A percentile compares a stretch with the other conserved stretches of the same genome.
Evolutionary conservation across 1,140 invertebrate genomes (phyloP).

Genomic region (Neodiprion virginianus): DNA sequence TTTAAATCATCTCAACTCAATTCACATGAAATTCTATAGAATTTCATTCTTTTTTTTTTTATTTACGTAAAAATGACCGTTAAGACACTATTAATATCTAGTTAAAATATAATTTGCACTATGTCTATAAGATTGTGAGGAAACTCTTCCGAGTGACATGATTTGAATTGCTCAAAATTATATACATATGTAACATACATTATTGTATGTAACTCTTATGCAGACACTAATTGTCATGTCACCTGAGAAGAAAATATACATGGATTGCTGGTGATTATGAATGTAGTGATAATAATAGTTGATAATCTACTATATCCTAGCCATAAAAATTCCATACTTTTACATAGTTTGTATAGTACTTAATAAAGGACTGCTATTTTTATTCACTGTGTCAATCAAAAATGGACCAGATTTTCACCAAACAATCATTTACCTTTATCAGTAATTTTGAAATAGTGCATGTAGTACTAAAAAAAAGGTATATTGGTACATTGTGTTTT

Average conservation of each 20-base stretch:
- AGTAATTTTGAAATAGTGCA: no score
- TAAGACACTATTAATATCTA: no score
- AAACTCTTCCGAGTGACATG: constrained; percentile 27
- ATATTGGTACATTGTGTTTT: no score
- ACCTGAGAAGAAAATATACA: constrained; percentile 19
- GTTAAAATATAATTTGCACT: no score
- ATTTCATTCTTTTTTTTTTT: neutral
- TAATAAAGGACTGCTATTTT: constrained; percentile 16
- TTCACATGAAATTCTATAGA: neutral
- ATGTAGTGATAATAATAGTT: neutral
- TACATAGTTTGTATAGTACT: neutral
- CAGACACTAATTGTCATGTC: constrained; percentile 19
- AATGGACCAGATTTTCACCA: no score
- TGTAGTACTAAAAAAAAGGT: no score
- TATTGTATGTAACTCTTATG: neutral
- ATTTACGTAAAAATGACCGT: neutral
- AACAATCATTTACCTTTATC: no score
- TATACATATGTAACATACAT: neutral
- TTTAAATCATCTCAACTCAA: neutral
- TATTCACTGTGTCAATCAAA: neutral
- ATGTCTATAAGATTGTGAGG: neutral
- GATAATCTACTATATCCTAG: neutral
- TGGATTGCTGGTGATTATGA: neutral
- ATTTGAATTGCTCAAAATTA: neutral
- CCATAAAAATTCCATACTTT: neutral